phyloP scores from a whole-genome alignment of 2,113 vertebrate genomes.

The Cavia porcellus region DNA sequence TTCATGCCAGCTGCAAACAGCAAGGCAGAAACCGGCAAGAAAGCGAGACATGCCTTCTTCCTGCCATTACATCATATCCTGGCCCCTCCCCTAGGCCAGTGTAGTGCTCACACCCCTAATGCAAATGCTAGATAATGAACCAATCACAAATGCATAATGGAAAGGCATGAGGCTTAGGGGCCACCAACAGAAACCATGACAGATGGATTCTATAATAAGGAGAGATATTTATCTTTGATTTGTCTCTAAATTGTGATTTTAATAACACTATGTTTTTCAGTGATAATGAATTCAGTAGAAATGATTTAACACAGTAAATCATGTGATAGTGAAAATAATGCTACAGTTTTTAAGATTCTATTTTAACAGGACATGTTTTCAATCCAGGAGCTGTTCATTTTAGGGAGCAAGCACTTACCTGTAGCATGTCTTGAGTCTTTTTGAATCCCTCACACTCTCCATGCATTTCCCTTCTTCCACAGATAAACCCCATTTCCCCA shows the following conservation, averaged over 20 bases:
- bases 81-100: too few species aligned
- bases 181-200: too few species aligned
- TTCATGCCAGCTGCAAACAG: too few species aligned
- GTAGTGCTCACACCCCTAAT: too few species aligned
- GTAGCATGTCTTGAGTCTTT: too few species aligned
- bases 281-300: neutral
- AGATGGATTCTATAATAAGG: neutral
- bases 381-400: neutral
- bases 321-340: neutral
- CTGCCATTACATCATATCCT: too few species aligned
- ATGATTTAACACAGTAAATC: constrained; percentile 49
- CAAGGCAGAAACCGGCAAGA: too few species aligned
- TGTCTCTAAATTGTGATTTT: neutral
- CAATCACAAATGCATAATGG: too few species aligned
- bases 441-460: neutral
- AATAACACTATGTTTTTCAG: neutral
- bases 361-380: neutral
- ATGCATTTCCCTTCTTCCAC: neutral
- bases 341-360: neutral
- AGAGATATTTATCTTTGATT: neutral
- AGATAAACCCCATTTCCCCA: neutral
- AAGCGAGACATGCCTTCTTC: too few species aligned
- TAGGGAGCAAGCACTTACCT: neutral
- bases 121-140: too few species aligned
- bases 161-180: too few species aligned